These are phyloP conservation scores for Odobenus rosmarus DNA, from an alignment of 2,113 vertebrate genomes.

Conservation along the genomic window DNA sequence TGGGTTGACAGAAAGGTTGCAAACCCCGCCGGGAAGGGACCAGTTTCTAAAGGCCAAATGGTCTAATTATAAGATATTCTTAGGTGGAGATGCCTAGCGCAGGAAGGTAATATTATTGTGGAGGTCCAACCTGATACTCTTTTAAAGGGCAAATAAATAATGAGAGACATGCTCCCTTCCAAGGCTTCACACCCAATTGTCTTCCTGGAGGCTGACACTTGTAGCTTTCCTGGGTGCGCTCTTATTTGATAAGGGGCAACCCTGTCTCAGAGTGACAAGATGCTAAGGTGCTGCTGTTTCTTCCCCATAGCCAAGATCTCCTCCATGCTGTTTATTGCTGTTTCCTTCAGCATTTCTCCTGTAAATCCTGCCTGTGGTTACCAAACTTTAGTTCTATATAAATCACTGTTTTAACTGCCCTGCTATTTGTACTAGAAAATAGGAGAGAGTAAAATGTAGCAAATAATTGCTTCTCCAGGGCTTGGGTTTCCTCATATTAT, in stretches of 20 bases:
- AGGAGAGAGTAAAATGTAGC: neutral
- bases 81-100: neutral
- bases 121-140: neutral
- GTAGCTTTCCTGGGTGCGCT: neutral
- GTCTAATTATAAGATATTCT: neutral
- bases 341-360: neutral
- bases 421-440: constrained; percentile 27
- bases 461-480: neutral
- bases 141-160: constrained; percentile 16
- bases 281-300: neutral
- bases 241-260: neutral
- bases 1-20: neutral
- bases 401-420: neutral
- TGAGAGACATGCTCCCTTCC: neutral
- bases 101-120: neutral
- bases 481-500: neutral
- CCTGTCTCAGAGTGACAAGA: neutral
- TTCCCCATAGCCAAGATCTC: neutral
- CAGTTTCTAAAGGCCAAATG: neutral
- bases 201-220: neutral
- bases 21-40: neutral
- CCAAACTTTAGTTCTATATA: constrained; percentile 40
- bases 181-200: neutral
- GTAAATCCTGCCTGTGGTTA: neutral
- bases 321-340: neutral